These are phyloP conservation scores for Oreonectes daqikongensis DNA, from an alignment of 2,797 vertebrate species.

Conservation along the genomic window DNA sequence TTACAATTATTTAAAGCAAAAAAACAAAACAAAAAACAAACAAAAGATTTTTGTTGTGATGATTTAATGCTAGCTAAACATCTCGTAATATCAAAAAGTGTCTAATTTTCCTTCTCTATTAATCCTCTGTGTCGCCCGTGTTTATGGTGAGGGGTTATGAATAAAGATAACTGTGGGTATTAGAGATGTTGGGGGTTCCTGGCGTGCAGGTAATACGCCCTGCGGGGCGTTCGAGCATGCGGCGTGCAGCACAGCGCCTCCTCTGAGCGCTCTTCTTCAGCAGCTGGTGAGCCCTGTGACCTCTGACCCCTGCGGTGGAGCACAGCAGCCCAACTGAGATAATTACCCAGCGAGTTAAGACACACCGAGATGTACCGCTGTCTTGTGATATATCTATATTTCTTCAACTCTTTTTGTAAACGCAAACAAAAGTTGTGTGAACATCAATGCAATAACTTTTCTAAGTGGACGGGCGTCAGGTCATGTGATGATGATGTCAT, in stretches of 20 bases:
- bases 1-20: too few relatives aligned
- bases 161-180: background rate
- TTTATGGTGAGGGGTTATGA: background rate
- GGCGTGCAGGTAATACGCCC: constrained; percentile 40
- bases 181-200: constrained; percentile 23
- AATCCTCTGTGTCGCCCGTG: too few relatives aligned
- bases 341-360: constrained; percentile 47
- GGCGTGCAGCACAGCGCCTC: background rate
- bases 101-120: too few relatives aligned
- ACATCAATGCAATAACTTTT: background rate
- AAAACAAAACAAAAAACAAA: too few relatives aligned
- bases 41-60: too few relatives aligned
- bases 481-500: background rate
- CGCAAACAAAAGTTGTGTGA: background rate
- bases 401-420: background rate
- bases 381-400: too few relatives aligned
- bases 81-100: too few relatives aligned
- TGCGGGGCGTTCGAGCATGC: constrained; percentile 34
- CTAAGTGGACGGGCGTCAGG: background rate
- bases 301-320: constrained; percentile 52
- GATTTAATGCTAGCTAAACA: too few relatives aligned
- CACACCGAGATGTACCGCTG: background rate
- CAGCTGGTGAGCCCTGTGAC: constrained; percentile 51
- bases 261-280: constrained; percentile 45
- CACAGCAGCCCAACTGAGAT: constrained; percentile 53